Conservation (phyloP, 2,113 vertebrate species). For the Neolamprologus variostigma region DNA sequence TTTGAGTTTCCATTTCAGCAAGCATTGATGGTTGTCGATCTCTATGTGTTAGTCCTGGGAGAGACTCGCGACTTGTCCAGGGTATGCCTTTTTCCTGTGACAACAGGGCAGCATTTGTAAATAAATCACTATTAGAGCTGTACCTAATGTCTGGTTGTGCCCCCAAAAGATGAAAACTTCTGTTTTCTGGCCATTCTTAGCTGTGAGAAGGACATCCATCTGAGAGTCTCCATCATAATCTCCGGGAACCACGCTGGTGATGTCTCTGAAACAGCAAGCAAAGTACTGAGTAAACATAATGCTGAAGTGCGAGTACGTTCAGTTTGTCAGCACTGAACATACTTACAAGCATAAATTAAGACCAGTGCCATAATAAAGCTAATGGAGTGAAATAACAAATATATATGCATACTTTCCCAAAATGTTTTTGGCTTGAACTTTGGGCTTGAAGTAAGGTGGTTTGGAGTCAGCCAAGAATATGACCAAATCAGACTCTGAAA, state of each 20-base stretch:
- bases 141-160: conserved; percentile 91
- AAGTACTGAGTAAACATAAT: background rate
- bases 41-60: background rate
- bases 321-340: background rate
- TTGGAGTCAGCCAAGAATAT: conserved; percentile 91
- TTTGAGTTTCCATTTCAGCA: background rate
- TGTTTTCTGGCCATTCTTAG: conserved; percentile 12
- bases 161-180: conserved; percentile 86
- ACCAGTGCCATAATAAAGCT: background rate
- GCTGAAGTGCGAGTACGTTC: background rate
- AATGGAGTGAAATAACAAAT: background rate
- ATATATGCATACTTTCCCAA: conserved; percentile 71
- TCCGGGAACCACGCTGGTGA: conserved; percentile 91
- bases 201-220: conserved; percentile 93
- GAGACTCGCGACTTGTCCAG: accelerated
- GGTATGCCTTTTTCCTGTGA: background rate
- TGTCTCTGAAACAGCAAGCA: conserved; percentile 31
- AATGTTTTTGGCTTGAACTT: conserved; percentile 65
- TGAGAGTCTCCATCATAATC: conserved; percentile 97
- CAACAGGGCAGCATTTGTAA: background rate
- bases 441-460: conserved; percentile 90
- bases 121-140: background rate
- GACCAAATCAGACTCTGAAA: conserved; percentile 82
- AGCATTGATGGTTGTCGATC: background rate
- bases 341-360: background rate